Conservation (phyloP, 2,888 invertebrate species). For the Lagria hirta region DNA sequence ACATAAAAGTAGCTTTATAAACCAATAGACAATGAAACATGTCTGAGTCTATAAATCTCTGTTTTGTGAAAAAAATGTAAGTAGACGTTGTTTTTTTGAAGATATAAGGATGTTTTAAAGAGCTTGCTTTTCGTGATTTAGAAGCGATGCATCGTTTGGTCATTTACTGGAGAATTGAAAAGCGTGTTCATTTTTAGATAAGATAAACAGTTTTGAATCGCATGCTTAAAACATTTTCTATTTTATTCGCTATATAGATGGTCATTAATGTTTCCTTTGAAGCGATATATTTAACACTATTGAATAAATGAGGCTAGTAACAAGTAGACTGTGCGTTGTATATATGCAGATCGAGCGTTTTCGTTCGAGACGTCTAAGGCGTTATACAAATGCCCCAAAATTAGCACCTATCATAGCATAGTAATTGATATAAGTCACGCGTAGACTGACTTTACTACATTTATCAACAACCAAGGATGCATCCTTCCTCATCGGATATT, state of each 20-base stretch:
- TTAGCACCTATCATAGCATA: conserved; percentile 36
- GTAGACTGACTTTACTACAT: conserved; percentile 32
- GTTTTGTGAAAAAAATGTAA: too few species aligned
- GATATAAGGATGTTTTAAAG: too few species aligned
- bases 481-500: conserved; percentile 37
- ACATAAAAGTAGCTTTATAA: too few species aligned
- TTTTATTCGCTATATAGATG: conserved; percentile 34
- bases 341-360: conserved; percentile 30
- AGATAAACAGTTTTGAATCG: conserved; percentile 26
- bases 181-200: conserved; percentile 24
- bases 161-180: conserved; percentile 13
- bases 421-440: conserved; percentile 38
- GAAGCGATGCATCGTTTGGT: too few species aligned
- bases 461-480: conserved; percentile 34
- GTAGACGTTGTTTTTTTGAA: too few species aligned
- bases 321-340: conserved; percentile 32
- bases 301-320: conserved; percentile 30
- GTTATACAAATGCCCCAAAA: conserved; percentile 36
- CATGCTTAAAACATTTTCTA: conserved; percentile 29
- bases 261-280: conserved; percentile 31
- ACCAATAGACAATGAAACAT: too few species aligned
- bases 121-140: too few species aligned
- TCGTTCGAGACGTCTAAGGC: conserved; percentile 29
- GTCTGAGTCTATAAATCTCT: too few species aligned
- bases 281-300: conserved; percentile 31